Evolutionary conservation across 2,797 vertebrate species (phyloP).

Genomic region (Argyrosomus regius): DNA sequence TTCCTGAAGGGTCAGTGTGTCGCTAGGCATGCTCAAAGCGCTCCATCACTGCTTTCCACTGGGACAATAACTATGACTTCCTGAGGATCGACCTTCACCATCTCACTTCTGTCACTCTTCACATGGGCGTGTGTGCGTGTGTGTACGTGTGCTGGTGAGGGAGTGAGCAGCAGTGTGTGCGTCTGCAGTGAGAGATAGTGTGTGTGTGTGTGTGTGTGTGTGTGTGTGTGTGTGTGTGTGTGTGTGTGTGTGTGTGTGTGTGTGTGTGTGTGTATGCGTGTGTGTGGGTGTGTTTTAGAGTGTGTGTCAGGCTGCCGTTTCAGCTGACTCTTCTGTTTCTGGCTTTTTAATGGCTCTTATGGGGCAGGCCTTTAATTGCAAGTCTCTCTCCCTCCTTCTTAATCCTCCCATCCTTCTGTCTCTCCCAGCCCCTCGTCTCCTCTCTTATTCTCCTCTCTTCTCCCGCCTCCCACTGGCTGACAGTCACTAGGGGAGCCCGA

Average conservation of each 20-base stretch:
- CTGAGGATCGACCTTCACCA: conserved; percentile 84
- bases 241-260: conserved; percentile 30
- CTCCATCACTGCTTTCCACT: conserved; percentile 81
- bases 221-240: conserved; percentile 20
- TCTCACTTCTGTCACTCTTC: conserved; percentile 80
- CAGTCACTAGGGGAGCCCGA: conserved; percentile 80
- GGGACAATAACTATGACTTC: conserved; percentile 82
- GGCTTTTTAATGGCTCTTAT: conserved; percentile 85
- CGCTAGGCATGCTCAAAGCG: conserved; percentile 78
- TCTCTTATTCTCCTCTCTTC: conserved; percentile 66
- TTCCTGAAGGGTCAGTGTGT: conserved; percentile 84
- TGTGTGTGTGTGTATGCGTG: conserved; percentile 30
- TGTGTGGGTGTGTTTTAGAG: conserved; percentile 63
- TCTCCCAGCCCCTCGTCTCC: conserved; percentile 70
- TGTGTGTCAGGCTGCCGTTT: conserved; percentile 79
- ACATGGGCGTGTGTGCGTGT: conserved; percentile 55
- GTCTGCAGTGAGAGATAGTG: conserved; percentile 39
- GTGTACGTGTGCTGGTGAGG: conserved; percentile 39
- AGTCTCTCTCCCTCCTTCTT: conserved; percentile 80
- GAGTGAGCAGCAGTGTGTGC: conserved; percentile 48
- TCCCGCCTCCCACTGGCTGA: conserved; percentile 76
- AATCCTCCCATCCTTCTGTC: conserved; percentile 80
- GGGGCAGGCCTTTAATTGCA: conserved; percentile 85
- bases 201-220: conserved; percentile 26
- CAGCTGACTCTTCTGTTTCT: conserved; percentile 84